These are phyloP conservation scores for Anoplolepis gracilipes DNA, from an alignment of 1,140 invertebrate species.

Conservation along the genomic window DNA sequence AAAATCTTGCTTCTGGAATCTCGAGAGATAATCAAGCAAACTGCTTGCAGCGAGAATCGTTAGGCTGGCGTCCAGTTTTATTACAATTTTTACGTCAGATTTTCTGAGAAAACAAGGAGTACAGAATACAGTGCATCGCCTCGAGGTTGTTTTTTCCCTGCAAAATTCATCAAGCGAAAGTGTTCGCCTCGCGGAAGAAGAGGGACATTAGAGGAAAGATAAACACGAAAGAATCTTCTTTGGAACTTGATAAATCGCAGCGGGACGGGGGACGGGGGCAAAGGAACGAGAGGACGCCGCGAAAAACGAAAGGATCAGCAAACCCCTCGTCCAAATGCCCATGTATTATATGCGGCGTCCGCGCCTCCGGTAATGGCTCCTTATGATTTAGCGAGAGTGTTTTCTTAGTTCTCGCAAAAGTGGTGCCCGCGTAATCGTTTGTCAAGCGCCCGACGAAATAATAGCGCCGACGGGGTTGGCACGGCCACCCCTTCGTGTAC, in stretches of 20 bases:
- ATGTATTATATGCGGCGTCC: slow-evolving; percentile 59
- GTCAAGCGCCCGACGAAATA: slow-evolving; percentile 77
- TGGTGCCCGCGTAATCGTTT: slow-evolving; percentile 76
- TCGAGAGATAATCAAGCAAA: neutral
- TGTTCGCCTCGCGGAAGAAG: slow-evolving; percentile 24
- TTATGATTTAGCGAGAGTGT: slow-evolving; percentile 80
- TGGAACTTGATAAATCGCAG: slow-evolving; percentile 68
- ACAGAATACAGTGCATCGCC: neutral
- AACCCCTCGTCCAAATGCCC: slow-evolving; percentile 54
- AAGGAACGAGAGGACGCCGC: neutral
- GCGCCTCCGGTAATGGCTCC: slow-evolving; percentile 73
- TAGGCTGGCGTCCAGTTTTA: slow-evolving; percentile 30
- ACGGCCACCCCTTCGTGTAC: slow-evolving; percentile 22
- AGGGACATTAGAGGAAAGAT: slow-evolving; percentile 67
- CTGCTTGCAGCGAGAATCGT: neutral
- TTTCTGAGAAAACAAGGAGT: too few relatives aligned
- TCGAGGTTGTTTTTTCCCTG: slow-evolving; percentile 35
- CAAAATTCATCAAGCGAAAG: slow-evolving; percentile 68
- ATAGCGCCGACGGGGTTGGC: slow-evolving; percentile 63
- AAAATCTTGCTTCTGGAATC: neutral
- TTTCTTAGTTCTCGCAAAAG: slow-evolving; percentile 75
- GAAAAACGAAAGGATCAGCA: slow-evolving; percentile 57
- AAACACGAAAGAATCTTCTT: slow-evolving; percentile 63
- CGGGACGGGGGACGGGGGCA: neutral
- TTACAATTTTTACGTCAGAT: slow-evolving; percentile 45